These are phyloP conservation scores for Typhlichthys eigenmanni DNA, from an alignment of 2,797 vertebrate genomes.

Conservation along the genomic window DNA sequence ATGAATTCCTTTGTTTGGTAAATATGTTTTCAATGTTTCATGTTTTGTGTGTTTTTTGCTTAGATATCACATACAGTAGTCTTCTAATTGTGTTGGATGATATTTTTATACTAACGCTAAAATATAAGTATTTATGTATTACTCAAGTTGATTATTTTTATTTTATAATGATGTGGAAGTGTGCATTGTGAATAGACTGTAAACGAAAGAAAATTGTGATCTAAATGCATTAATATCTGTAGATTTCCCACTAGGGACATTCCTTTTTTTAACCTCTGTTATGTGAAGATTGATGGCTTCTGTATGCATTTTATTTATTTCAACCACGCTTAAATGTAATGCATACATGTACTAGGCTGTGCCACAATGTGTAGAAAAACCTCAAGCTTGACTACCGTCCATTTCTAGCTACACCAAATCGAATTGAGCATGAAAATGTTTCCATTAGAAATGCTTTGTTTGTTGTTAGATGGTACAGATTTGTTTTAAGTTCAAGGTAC, in stretches of 20 bases:
- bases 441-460: too few relatives aligned
- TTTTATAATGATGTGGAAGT: constrained; percentile 47
- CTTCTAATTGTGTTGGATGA: constrained; percentile 62
- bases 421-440: too few relatives aligned
- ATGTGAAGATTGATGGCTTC: constrained; percentile 11
- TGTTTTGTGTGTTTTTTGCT: constrained; percentile 47
- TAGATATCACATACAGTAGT: constrained; percentile 53
- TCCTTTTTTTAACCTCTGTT: constrained; percentile 50
- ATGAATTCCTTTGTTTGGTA: constrained; percentile 54
- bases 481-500: too few relatives aligned
- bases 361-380: too few relatives aligned
- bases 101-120: constrained; percentile 77
- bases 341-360: too few relatives aligned
- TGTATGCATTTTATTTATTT: background rate
- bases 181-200: constrained; percentile 64
- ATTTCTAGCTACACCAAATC: too few relatives aligned
- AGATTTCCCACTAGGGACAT: constrained; percentile 52
- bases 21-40: constrained; percentile 46
- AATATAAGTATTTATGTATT: constrained; percentile 26
- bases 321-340: too few relatives aligned
- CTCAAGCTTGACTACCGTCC: too few relatives aligned
- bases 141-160: constrained; percentile 49
- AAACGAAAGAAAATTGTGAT: constrained; percentile 17
- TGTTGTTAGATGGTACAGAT: too few relatives aligned
- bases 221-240: constrained; percentile 24